These are phyloP conservation scores for Pachyramphus minor DNA, from an alignment of 2,113 vertebrate genomes.

Conservation along the genomic window DNA sequence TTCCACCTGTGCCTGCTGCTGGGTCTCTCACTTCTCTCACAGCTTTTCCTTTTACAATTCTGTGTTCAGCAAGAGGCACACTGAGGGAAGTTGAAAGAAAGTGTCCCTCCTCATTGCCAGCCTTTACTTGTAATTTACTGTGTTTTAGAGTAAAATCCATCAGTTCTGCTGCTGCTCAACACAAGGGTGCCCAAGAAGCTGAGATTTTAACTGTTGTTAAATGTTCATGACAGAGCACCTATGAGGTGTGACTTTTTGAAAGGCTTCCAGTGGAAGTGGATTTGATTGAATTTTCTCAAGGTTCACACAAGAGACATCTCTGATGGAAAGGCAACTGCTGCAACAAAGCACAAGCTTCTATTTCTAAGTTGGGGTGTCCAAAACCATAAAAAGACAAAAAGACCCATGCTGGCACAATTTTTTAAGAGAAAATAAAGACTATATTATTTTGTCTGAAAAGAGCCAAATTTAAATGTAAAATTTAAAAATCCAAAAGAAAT, in stretches of 20 bases:
- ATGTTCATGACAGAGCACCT: background rate
- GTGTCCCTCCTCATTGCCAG: background rate
- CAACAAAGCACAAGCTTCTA: background rate
- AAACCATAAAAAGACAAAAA: background rate
- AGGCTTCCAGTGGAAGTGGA: background rate
- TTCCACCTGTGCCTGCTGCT: background rate
- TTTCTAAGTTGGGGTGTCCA: background rate
- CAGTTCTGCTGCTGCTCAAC: background rate
- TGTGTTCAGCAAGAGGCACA: background rate
- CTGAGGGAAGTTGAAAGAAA: background rate
- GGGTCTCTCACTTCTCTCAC: background rate
- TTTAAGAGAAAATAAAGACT: background rate
- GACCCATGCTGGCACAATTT: fast-evolving
- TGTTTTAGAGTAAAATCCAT: background rate
- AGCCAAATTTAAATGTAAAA: background rate
- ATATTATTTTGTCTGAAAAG: background rate
- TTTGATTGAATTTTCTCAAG: background rate
- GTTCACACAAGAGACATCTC: background rate
- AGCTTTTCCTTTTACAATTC: background rate
- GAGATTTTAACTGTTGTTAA: background rate
- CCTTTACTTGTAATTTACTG: background rate
- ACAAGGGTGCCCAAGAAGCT: fast-evolving
- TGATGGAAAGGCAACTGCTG: background rate
- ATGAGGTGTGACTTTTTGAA: background rate
- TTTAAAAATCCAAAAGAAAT: background rate